Base-by-base conservation (phyloP, 2,888 invertebrate species). In the Morpho deidamia region DNA sequence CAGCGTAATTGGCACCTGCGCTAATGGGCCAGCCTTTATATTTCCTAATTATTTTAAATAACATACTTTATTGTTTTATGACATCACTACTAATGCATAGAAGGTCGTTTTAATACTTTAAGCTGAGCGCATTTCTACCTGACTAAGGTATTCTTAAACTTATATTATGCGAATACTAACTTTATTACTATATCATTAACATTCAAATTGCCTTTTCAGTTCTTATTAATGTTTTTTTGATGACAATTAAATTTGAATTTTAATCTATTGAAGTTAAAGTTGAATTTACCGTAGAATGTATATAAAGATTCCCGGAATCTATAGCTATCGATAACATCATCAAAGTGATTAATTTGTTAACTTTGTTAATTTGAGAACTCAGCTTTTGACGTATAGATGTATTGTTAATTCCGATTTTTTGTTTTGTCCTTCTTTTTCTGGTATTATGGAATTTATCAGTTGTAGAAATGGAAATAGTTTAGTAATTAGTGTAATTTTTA, bases 271-370 rank as follows among this genome's bases (percentile, higher is more conserved):
- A 5, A 0, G 3, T 23, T 23, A 23, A 5, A 23, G 23, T 23
- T 23, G 23, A 23, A 23, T 23, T 23, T 23, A 2, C 23, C 23
- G 23, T 23, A 5, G 0, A 23, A 23, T 23, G 23, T 23, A 23
- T 23, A 1, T 23, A 23, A 23, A 23, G 23, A 23, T 23, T 23
- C 23, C 23, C 23, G 23, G 40, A 48, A 48, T 5, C 11, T 42
- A 44, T 47, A 33, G 48, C 42, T 23, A 39, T 49, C 48, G 51
- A 57, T 59, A 57, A 55, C 41, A 50, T 45, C 51, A 32, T 49
- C 44, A 35, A 49, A 37, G 51, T 52, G 54, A 55, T 52, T 55
- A 55, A 59, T 55, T 55, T 46, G 57, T 55, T 55, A 47, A 55
- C 49, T 50, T 55, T 45, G 50, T 55, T 53, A 47, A 50, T 46